Evolutionary conservation across 2,888 invertebrate genomes (phyloP), one percentile per base, ranked within the genome.

Genomic region (Philereme vetulata): DNA sequence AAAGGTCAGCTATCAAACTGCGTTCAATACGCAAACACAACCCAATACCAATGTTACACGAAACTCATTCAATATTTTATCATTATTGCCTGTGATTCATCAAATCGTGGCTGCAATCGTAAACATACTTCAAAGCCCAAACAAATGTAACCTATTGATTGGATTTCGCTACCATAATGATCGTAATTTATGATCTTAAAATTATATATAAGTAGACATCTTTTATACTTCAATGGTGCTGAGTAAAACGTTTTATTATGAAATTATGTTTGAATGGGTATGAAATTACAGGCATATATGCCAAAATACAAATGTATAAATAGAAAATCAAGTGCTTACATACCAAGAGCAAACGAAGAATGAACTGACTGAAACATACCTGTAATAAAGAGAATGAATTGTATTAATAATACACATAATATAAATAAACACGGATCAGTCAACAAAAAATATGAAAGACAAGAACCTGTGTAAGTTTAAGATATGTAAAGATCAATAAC

Each of bases 121-220:
- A 62, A 60, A 60, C 48, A 56, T 33, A 60, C 60, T 56, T 60
- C 58, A 60, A 66, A 61, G 61, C 49, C 42, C 46, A 51, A 21
- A 57, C 49, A 21, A 50, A 56, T 54, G 57, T 60, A 54, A 65
- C 56, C 54, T 65, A 55, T 50, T 49, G 58, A 66, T 66, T 58
- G 58, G 62, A 36, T 62, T 51, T 36, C 46, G 55, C 53, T 40
- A 49, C 55, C 42, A 32, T 11, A 40, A 47, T 54, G 38, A 49
- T 52, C 52, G 35, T 48, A 47, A 47, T n/a, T 46, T 46, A 38
- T 32, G 7, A 8, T 5, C 50, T 33, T 51, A 38, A 43, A 43
- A 43, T 21, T 4, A 38, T 38, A 21, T 1, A 21, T 21, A 21
- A 21, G 21, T 21, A 21, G 21, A 1, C 21, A 21, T 21, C 21